These are phyloP conservation scores for Boleophthalmus pectinirostris DNA, from an alignment of 2,113 vertebrate species.

Conservation along the genomic window DNA sequence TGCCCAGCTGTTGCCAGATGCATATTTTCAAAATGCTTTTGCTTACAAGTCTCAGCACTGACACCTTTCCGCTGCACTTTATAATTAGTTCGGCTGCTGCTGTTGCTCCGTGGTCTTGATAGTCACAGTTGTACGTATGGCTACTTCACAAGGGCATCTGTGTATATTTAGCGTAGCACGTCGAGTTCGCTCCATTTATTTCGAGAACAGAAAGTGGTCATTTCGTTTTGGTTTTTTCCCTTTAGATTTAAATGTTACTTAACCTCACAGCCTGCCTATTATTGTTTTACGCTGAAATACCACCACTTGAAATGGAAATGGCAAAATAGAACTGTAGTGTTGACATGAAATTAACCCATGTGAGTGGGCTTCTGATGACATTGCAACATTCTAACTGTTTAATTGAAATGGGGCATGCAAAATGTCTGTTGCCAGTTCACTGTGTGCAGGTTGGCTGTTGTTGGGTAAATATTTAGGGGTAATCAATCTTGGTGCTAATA, in stretches of 20 bases:
- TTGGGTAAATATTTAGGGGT: background rate
- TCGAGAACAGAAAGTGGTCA: conserved; percentile 53
- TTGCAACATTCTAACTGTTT: background rate
- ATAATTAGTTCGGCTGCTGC: conserved; percentile 63
- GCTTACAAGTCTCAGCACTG: conserved; percentile 65
- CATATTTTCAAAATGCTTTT: conserved; percentile 67
- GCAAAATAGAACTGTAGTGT: background rate
- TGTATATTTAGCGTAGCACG: conserved; percentile 31
- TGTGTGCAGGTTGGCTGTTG: too few species aligned
- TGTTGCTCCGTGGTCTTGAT: conserved; percentile 64
- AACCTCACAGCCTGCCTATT: conserved; percentile 23
- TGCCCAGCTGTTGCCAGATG: conserved; percentile 55
- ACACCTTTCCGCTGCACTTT: conserved; percentile 68
- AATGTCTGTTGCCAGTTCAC: background rate
- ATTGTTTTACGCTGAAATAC: conserved; percentile 9
- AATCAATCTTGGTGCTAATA: too few species aligned
- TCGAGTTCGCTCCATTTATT: conserved; percentile 56
- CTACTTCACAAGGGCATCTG: conserved; percentile 24
- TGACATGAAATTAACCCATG: background rate
- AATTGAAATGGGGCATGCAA: background rate
- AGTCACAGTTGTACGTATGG: conserved; percentile 51
- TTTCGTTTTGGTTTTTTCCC: conserved; percentile 51
- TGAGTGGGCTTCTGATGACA: background rate
- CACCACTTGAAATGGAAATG: conserved; percentile 10
- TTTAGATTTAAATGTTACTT: conserved; percentile 44